phyloP scores from a whole-genome alignment of 1,140 invertebrate species.

The Nephotettix cincticeps region DNA sequence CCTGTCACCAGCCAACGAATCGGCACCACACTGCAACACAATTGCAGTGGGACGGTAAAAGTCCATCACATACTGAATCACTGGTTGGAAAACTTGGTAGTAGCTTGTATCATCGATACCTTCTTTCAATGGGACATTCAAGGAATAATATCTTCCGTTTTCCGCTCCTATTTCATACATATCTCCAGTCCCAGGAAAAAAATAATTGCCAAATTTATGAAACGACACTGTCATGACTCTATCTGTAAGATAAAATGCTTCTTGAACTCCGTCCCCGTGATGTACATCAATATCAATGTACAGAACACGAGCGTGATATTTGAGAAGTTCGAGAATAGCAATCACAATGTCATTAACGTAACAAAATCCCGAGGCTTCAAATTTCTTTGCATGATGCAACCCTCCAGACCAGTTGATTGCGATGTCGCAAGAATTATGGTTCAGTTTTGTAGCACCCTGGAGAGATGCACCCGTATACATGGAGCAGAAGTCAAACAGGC shows the following conservation, averaged over 20 bases:
- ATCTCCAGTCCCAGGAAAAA: slow-evolving; percentile 97
- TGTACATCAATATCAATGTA: slow-evolving; percentile 99
- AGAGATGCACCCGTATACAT: slow-evolving; percentile 96
- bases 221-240: slow-evolving; percentile 99
- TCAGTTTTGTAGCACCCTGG: slow-evolving; percentile 92
- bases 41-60: slow-evolving; percentile 96
- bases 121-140: slow-evolving; percentile 96
- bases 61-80: slow-evolving; percentile 93
- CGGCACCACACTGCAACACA: slow-evolving; percentile 97
- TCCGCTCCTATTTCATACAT: slow-evolving; percentile 97
- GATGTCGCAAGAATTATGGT: slow-evolving; percentile 93
- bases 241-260: slow-evolving; percentile 98
- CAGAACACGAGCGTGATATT: slow-evolving; percentile 92
- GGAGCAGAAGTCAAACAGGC: slow-evolving; percentile 97
- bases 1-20: slow-evolving; percentile 94
- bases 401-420: slow-evolving; percentile 99
- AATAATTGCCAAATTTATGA: slow-evolving; percentile 98
- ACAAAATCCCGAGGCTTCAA: slow-evolving; percentile 96
- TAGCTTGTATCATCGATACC: slow-evolving; percentile 96
- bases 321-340: slow-evolving; percentile 93
- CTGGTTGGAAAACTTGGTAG: slow-evolving; percentile 89
- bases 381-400: slow-evolving; percentile 99
- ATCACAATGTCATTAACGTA: slow-evolving; percentile 99
- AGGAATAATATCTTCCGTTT: slow-evolving; percentile 90
- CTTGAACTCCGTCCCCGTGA: slow-evolving; percentile 99